Evolutionary conservation across 1,140 invertebrate genomes (phyloP).

Genomic region (Phymorhynchus buccinoides): DNA sequence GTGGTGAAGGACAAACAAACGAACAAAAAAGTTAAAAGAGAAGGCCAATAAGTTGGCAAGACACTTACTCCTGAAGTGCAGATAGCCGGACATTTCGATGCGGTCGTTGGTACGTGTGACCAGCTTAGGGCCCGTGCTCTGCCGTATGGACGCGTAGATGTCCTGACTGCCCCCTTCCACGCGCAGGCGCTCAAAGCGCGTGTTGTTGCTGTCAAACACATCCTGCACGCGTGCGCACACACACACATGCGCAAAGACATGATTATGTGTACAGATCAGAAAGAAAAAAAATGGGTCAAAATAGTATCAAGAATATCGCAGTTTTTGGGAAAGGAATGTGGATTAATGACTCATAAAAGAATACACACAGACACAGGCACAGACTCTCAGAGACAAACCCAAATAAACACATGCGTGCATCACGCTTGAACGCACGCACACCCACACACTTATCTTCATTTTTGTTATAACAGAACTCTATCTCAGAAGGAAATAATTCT

Average conservation of each 20-base stretch:
- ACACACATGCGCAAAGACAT: neutral
- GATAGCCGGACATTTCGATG: conserved; percentile 94
- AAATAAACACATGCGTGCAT: too few relatives aligned
- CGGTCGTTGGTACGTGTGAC: conserved; percentile 73
- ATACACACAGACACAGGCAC: neutral
- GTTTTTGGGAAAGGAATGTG: too few relatives aligned
- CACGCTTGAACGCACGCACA: too few relatives aligned
- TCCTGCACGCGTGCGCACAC: neutral
- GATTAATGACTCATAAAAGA: too few relatives aligned
- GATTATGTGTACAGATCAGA: too few relatives aligned
- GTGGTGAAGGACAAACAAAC: too few relatives aligned
- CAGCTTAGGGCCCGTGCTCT: conserved; percentile 64
- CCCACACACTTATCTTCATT: neutral
- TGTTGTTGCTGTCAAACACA: conserved; percentile 37
- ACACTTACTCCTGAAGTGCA: conserved; percentile 91
- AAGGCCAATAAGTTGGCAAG: neutral
- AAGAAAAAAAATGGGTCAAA: too few relatives aligned
- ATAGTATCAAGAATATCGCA: too few relatives aligned
- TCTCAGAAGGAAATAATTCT: too few relatives aligned
- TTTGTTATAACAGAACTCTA: too few relatives aligned
- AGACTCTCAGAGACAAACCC: too few relatives aligned
- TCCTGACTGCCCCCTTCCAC: conserved; percentile 51
- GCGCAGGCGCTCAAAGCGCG: conserved; percentile 26
- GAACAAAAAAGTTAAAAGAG: neutral
- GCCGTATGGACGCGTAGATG: conserved; percentile 67